These are phyloP conservation scores for Oryctolagus cuniculus DNA, from an alignment of 2,113 vertebrate genomes.

Conservation along the genomic window DNA sequence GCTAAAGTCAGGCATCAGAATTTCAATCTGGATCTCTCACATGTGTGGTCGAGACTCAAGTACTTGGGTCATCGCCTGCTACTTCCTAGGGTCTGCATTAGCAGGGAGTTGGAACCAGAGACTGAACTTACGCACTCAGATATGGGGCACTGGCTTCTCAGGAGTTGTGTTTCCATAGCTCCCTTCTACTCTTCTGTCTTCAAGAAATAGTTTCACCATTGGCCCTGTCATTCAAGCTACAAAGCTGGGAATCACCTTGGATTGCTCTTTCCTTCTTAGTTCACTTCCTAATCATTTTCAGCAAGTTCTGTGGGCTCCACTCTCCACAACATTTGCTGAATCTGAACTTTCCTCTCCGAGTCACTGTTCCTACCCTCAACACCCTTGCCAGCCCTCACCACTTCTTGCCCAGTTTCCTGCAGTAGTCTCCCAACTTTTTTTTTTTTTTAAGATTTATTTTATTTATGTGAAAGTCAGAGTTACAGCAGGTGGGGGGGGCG, in stretches of 20 bases:
- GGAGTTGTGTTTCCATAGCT: background rate
- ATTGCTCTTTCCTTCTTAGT: background rate
- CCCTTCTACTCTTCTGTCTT: background rate
- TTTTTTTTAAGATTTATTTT: too few species aligned
- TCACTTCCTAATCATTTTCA: background rate
- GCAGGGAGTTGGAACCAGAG: too few species aligned
- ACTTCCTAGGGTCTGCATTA: too few species aligned
- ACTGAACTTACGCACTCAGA: too few species aligned
- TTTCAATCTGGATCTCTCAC: too few species aligned
- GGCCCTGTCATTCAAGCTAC: background rate
- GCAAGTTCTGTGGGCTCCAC: background rate
- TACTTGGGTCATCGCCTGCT: too few species aligned
- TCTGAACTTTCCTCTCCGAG: background rate
- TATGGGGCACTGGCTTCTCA: too few species aligned
- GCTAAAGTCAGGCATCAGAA: too few species aligned
- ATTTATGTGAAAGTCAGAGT: too few species aligned
- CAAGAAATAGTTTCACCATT: background rate
- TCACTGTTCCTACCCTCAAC: background rate
- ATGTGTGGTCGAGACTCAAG: too few species aligned
- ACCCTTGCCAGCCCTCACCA: fast-evolving
- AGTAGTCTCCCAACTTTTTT: background rate
- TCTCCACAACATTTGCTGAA: background rate
- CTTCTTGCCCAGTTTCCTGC: background rate
- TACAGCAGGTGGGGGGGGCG: too few species aligned
- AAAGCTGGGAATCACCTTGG: background rate